Evolutionary conservation across 2,888 invertebrate species (phyloP).

Genomic region (Villa cingulata): DNA sequence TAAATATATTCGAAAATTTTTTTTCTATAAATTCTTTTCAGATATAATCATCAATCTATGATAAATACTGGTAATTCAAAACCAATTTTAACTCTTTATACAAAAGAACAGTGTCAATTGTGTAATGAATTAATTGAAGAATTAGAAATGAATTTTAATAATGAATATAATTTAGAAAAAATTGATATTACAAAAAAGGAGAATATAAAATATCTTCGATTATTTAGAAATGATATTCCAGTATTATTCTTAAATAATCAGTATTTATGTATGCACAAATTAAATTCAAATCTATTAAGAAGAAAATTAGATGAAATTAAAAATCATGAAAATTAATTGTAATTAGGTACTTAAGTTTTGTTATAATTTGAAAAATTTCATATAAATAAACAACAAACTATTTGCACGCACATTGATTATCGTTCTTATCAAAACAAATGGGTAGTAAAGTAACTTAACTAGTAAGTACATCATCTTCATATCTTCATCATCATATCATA

Average conservation of each 20-base stretch:
- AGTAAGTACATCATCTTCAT: no score
- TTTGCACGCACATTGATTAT: no score
- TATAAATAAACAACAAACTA: no score
- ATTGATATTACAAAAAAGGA: constrained; percentile 62
- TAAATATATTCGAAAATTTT: no score
- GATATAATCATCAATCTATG: neutral
- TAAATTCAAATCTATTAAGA: constrained; percentile 35
- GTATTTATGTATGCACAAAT: constrained; percentile 63
- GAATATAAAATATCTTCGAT: constrained; percentile 55
- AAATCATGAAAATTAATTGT: neutral
- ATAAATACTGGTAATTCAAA: neutral
- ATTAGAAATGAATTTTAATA: constrained; percentile 42
- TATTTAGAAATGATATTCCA: constrained; percentile 75
- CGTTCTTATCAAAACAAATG: no score
- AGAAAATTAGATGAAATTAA: constrained; percentile 2
- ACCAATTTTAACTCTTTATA: constrained; percentile 66
- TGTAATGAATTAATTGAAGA: constrained; percentile 67
- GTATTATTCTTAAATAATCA: constrained; percentile 73
- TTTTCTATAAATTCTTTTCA: neutral
- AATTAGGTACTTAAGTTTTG: no score
- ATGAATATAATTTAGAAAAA: constrained; percentile 51
- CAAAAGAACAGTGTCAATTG: constrained; percentile 66
- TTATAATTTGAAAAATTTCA: no score
- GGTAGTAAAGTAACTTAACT: no score
- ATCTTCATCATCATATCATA: no score